Conservation (phyloP, 2,113 vertebrate species). For the Platanista minor region DNA sequence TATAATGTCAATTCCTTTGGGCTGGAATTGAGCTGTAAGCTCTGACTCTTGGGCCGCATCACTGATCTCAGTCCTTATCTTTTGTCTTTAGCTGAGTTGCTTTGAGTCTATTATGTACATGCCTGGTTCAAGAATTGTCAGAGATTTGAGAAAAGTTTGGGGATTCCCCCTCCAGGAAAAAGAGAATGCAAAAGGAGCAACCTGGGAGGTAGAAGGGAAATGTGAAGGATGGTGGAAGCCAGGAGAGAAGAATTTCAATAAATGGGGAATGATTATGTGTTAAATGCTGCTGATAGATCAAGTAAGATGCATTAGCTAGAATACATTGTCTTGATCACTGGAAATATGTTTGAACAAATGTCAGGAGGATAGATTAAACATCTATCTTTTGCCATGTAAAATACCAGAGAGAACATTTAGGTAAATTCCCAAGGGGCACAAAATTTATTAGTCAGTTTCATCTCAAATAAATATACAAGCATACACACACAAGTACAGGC, state of each 20-base stretch:
- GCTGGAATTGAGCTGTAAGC: neutral
- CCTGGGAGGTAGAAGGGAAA: neutral
- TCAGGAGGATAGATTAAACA: conserved; percentile 47
- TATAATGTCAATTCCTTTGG: neutral
- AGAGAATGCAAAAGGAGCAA: neutral
- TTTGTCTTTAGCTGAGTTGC: neutral
- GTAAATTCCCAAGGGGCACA: neutral
- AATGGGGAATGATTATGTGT: neutral
- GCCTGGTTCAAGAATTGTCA: neutral
- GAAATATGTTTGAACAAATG: conserved; percentile 46
- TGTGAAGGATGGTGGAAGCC: neutral
- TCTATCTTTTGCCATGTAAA: conserved; percentile 9
- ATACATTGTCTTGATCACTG: neutral
- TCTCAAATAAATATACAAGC: neutral
- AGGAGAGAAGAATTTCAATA: neutral
- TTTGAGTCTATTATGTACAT: neutral
- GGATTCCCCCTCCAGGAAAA: neutral
- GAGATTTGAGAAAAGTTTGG: neutral
- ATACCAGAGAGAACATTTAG: conserved; percentile 17
- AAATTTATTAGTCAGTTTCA: neutral
- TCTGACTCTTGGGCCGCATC: neutral
- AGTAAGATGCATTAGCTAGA: conserved; percentile 40
- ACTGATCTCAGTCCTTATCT: neutral
- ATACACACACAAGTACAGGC: neutral
- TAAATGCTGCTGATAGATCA: conserved; percentile 38